Base-by-base conservation (phyloP, 2,888 invertebrate species). In the Eugnorisma glareosa region DNA sequence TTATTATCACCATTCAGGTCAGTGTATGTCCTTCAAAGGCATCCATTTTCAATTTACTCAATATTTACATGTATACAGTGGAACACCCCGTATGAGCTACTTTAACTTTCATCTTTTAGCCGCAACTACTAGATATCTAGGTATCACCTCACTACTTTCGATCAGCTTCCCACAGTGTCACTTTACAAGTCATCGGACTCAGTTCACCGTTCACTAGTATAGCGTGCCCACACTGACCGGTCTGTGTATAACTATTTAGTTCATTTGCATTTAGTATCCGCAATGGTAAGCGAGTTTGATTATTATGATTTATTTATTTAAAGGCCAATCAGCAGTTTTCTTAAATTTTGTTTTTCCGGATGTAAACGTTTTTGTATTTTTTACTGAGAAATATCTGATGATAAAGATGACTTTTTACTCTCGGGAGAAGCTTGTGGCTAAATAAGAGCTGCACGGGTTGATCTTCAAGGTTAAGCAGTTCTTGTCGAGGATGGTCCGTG, bases 131-230 rank as follows among this genome's bases (percentile, higher is more conserved):
- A 45, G 31, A n/a, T 24, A 69, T 31, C 54, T 57, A 24, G 6
- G 5, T 11, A 18, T 37, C n/a, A 57, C 31, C 5, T 28, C 63
- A 28, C 64, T 51, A 81, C 69, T 81, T 81, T 71, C 7, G 7
- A 45, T 63, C 45, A 73, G n/a, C 48, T 71, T 74, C 66, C 71
- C 45, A 48, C 13, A 59, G n/a, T 77, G 61, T 73, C 63, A 54
- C 10, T 24, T 83, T 84, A 40, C 81, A 37, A 68, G 35, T 21
- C 10, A 54, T 54, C 31, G 5, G 24, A 68, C 21, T 73, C 73
- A 37, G 61, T 61, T 78, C 85, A 82, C 78, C 75, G 81, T 79
- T 35, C n/a, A n/a, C n/a, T n/a, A n/a, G 63, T 37, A 37, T 71
- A 45, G 40, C 21, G 28, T 6, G n/a, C 21, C 11, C 48, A n/a